Evolutionary conservation across 2,797 vertebrate genomes (phyloP), one percentile per base, ranked within the genome.

Genomic region (Otolemur crassicaudatus): DNA sequence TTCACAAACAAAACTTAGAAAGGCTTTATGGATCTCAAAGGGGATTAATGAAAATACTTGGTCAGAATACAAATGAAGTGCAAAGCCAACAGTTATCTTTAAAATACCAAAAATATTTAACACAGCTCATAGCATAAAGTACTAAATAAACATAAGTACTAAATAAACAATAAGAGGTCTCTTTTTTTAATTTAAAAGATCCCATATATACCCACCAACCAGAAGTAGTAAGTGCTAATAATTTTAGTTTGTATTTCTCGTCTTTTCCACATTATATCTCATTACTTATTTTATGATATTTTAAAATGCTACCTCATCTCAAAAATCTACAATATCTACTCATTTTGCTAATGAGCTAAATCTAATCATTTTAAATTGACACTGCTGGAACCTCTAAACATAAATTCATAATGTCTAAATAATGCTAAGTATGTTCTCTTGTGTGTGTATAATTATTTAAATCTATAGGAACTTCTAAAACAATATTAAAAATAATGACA

Each of bases 11-110:
- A 95, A 95, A 93, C 7, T 63, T 91, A 97, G 80, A 94, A n/a
- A 34, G 94, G 56, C 83, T 97, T 96, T 91, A 61, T 58, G 56
- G 70, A 49, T 97, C 92, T 89, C 67, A 87, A 93, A 77, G 87
- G 67, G 94, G 73, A 19, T 92, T 96, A 98, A 97, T 69, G 72
- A 94, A 91, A 98, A 87, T 49, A 98, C 97, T 96, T 97, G 73
- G 31, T 84, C 56, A 92, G 91, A 95, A 97, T 96, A 96, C 91
- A 94, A 96, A 92, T 72, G 90, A 93, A 90, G 60, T 88, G 1
- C 83, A 97, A 94, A 79, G 25, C 75, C 63, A 95, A 89, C 7
- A 93, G 88, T 69, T 84, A 96, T 72, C 94, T 91, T 96, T 88
- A 87, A 88, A 69, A 93, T 60, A 81, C 40, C n/a, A 58, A 92